Evolutionary conservation across 2,113 vertebrate genomes (phyloP).

Genomic region (Vidua chalybeata): DNA sequence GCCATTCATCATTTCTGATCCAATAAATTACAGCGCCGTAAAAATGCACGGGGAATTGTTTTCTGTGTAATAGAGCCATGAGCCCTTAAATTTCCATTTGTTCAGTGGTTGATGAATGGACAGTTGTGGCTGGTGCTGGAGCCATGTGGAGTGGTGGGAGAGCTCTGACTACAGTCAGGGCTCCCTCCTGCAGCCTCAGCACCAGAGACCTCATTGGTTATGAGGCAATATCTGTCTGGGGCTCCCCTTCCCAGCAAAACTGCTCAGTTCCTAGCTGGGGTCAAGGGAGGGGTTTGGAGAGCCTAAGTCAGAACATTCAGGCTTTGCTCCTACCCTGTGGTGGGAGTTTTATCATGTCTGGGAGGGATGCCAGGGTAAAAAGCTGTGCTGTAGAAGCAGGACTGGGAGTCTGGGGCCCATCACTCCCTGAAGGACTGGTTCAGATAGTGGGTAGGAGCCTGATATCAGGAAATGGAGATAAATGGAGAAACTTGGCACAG

Average conservation of each 20-base stretch:
- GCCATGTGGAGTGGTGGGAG: neutral
- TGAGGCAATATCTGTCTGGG: neutral
- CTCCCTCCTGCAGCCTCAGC: neutral
- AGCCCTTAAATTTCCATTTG: constrained; percentile 66
- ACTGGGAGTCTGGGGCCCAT: neutral
- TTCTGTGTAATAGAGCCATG: constrained; percentile 45
- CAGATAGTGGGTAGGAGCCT: neutral
- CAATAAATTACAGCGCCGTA: constrained; percentile 41
- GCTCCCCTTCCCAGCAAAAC: neutral
- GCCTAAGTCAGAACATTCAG: neutral
- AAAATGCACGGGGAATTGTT: constrained; percentile 64
- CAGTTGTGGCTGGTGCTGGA: neutral
- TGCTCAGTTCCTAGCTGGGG: neutral
- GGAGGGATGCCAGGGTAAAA: neutral
- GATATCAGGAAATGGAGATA: neutral
- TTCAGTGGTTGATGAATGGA: constrained; percentile 53
- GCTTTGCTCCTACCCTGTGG: neutral
- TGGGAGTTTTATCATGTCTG: neutral
- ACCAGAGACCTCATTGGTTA: neutral
- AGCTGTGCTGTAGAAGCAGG: neutral
- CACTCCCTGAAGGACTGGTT: neutral
- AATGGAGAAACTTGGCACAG: neutral
- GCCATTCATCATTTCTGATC: constrained; percentile 56
- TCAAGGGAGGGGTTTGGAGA: neutral
- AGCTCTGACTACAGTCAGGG: neutral